These are phyloP conservation scores for Oceanodroma leucorhoa DNA, from an alignment of 2,797 vertebrate genomes.

Conservation along the genomic window DNA sequence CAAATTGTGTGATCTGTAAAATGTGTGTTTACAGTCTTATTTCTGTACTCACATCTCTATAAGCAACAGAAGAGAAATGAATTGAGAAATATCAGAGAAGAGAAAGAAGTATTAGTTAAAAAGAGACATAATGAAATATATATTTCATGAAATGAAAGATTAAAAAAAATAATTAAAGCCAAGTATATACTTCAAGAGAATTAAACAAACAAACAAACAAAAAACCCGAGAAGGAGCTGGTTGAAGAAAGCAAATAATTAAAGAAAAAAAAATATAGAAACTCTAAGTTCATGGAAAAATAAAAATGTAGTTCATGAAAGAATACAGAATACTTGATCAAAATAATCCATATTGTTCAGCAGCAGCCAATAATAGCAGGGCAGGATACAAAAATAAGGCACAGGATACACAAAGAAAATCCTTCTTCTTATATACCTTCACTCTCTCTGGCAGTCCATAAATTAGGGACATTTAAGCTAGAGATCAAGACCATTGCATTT, in stretches of 20 bases:
- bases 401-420: not conserved
- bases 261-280: not conserved
- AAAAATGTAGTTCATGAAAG: not conserved
- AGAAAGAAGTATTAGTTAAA: not conserved
- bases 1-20: not conserved
- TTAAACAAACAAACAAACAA: not conserved
- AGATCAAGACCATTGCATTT: not conserved
- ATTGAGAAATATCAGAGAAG: not conserved
- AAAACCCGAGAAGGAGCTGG: not conserved
- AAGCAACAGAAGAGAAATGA: not conserved
- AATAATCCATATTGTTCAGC: not conserved
- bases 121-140: not conserved
- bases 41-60: not conserved
- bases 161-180: not conserved
- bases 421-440: not conserved
- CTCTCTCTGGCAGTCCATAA: not conserved
- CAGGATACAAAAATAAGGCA: not conserved
- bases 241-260: not conserved
- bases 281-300: not conserved
- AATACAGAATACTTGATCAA: not conserved
- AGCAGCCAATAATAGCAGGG: not conserved
- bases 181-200: not conserved
- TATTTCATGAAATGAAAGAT: not conserved
- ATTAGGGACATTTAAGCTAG: not conserved
- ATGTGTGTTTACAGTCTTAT: not conserved